Conservation (phyloP, 2,113 vertebrate genomes). For the Cyprinodon variegatus region DNA sequence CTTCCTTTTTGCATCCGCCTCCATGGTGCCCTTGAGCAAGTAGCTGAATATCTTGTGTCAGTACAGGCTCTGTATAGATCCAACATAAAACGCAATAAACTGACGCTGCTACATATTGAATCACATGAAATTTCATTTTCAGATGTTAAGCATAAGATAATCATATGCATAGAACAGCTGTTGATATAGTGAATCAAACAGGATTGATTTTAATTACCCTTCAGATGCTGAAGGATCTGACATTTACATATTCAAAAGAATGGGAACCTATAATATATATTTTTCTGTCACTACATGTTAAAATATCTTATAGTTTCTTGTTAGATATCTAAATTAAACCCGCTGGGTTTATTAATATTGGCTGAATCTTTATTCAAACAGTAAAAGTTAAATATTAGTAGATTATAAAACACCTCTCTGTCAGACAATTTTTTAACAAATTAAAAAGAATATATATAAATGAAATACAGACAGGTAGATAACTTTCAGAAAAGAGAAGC, state of each 20-base stretch:
- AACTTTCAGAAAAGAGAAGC: constrained; percentile 45
- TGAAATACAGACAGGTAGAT: no score
- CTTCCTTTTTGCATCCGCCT: constrained; percentile 26
- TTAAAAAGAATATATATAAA: no score
- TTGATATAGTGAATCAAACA: background rate
- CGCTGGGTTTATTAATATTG: background rate
- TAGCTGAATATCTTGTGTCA: constrained; percentile 4
- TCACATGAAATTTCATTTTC: constrained; percentile 4
- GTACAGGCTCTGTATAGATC: background rate
- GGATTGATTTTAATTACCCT: no score
- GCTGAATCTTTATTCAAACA: background rate
- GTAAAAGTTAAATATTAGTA: no score
- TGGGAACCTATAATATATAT: background rate
- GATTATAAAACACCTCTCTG: background rate
- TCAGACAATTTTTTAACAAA: background rate
- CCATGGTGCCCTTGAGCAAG: constrained; percentile 29
- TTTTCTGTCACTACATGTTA: background rate
- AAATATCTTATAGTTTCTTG: background rate
- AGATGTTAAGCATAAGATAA: constrained; percentile 2
- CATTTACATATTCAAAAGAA: no score
- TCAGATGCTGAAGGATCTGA: no score
- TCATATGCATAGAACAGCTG: background rate
- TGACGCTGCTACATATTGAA: constrained; percentile 18
- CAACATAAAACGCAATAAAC: constrained; percentile 11
- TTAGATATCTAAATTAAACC: background rate